Evolutionary conservation across 2,113 vertebrate genomes (phyloP).

Genomic region (Sylvietta virens): DNA sequence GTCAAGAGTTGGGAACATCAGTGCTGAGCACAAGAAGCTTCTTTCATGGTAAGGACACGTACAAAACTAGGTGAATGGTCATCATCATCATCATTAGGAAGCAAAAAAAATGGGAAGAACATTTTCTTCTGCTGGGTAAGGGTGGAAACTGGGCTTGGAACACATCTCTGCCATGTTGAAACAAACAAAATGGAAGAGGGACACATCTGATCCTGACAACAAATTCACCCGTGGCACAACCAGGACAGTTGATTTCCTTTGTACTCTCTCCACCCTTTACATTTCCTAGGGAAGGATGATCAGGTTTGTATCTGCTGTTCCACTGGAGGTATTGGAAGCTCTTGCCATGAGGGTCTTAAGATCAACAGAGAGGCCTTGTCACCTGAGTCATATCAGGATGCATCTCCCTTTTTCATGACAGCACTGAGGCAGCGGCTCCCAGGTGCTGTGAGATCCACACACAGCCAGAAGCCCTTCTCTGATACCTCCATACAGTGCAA

Average conservation of each 20-base stretch:
- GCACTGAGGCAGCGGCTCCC: neutral
- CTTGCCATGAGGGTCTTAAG: neutral
- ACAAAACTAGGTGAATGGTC: neutral
- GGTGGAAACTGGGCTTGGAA: neutral
- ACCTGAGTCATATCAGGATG: neutral
- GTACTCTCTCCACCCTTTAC: neutral
- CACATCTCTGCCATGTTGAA: neutral
- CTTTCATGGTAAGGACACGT: neutral
- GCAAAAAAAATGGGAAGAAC: neutral
- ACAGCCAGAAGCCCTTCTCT: neutral
- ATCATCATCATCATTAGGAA: neutral
- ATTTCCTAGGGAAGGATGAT: neutral
- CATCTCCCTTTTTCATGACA: neutral
- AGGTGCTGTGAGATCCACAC: neutral
- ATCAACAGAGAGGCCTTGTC: neutral
- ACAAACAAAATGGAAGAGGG: neutral
- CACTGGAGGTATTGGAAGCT: neutral
- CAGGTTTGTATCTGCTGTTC: neutral
- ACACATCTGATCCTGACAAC: neutral
- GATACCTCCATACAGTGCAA: neutral
- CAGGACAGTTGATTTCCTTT: neutral
- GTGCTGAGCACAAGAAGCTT: neutral
- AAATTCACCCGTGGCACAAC: neutral
- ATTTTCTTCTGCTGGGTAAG: neutral
- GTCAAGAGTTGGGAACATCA: constrained; percentile 3